Conservation (phyloP, 2,113 vertebrate genomes). For the Brachyhypopomus occidentalis region DNA sequence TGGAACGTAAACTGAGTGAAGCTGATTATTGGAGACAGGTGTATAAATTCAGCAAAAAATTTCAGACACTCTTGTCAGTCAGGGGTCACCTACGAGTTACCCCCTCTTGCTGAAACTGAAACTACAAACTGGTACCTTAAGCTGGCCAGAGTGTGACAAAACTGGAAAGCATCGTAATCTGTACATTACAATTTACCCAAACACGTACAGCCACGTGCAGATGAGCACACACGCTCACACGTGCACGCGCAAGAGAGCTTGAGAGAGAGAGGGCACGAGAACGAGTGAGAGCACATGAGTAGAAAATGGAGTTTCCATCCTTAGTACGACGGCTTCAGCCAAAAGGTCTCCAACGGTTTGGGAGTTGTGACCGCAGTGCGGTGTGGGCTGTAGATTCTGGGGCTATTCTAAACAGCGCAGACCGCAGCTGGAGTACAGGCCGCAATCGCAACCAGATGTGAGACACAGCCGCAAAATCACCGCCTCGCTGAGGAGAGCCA, state of each 20-base stretch:
- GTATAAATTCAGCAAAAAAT: too few relatives aligned
- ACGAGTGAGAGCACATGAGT: slow-evolving; percentile 48
- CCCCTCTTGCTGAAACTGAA: too few relatives aligned
- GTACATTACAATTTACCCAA: not conserved
- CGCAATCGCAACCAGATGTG: slow-evolving; percentile 83
- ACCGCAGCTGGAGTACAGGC: slow-evolving; percentile 75
- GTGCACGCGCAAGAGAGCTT: slow-evolving; percentile 11
- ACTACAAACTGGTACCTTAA: too few relatives aligned
- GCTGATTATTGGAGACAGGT: too few relatives aligned
- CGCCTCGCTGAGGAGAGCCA: slow-evolving; percentile 32
- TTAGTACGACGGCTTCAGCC: slow-evolving; percentile 60
- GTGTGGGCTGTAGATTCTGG: slow-evolving; percentile 77
- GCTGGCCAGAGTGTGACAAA: not conserved
- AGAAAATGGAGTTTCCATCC: slow-evolving; percentile 71
- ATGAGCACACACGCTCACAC: slow-evolving; percentile 30
- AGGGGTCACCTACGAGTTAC: too few relatives aligned
- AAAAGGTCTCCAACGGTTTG: slow-evolving; percentile 70
- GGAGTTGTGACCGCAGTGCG: slow-evolving; percentile 72
- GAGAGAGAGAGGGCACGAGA: too few relatives aligned
- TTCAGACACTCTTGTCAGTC: too few relatives aligned
- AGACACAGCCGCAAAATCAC: slow-evolving; percentile 66
- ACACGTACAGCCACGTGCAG: slow-evolving; percentile 15
- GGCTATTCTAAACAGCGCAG: slow-evolving; percentile 76
- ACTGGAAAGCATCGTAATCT: not conserved
- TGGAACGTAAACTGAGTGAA: too few relatives aligned